Conservation (phyloP, 2,797 vertebrate genomes). For the Stomatorhinus walkeri region DNA sequence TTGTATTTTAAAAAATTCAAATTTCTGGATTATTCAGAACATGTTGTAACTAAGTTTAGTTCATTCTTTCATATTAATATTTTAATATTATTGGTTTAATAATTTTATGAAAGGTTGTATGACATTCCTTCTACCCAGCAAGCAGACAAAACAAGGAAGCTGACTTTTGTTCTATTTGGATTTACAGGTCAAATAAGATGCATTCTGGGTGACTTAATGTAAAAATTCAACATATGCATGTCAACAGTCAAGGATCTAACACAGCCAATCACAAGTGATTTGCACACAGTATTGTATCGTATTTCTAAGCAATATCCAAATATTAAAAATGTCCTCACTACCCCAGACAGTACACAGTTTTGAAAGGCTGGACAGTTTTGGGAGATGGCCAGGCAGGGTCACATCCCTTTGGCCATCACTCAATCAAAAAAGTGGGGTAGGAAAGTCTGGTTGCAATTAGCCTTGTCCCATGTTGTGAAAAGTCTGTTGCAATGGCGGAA, state of each 20-base stretch:
- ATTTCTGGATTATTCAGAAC: neutral
- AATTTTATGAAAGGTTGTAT: neutral
- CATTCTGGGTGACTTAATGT: constrained; percentile 21
- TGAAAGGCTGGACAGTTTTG: constrained; percentile 50
- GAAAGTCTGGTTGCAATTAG: constrained; percentile 79
- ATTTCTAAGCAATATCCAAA: neutral
- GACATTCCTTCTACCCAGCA: neutral
- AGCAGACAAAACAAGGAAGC: neutral
- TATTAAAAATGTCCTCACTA: constrained; percentile 50
- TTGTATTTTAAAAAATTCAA: neutral
- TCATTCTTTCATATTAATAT: neutral
- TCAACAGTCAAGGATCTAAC: neutral
- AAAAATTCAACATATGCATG: neutral
- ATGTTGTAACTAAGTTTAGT: neutral
- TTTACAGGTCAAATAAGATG: constrained; percentile 22
- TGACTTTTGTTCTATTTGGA: neutral
- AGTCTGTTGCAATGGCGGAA: constrained; percentile 57
- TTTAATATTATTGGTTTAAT: neutral
- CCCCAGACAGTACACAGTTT: constrained; percentile 68
- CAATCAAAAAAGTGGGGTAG: constrained; percentile 46
- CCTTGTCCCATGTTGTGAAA: constrained; percentile 59
- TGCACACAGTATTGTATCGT: neutral
- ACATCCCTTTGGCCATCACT: constrained; percentile 66
- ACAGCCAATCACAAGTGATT: neutral
- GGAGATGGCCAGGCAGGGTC: constrained; percentile 62